Conservation (phyloP, 1,140 invertebrate genomes). For the Papilio aristodemus region DNA sequence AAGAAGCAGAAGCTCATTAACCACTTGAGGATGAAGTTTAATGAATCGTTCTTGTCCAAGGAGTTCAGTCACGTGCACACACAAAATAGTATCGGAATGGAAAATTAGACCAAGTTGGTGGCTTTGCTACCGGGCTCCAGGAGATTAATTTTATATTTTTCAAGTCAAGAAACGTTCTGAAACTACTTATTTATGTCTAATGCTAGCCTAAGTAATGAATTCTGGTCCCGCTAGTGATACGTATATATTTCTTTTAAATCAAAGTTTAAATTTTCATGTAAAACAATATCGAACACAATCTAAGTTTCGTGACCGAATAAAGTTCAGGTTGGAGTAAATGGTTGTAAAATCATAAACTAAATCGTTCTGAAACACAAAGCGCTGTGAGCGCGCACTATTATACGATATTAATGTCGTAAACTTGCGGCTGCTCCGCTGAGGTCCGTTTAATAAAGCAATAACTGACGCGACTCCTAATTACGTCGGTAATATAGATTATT, state of each 20-base stretch:
- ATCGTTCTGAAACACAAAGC: slow-evolving; percentile 11
- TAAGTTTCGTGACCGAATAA: slow-evolving; percentile 12
- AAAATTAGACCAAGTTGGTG: no score
- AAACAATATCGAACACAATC: slow-evolving; percentile 15
- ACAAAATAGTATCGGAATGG: no score
- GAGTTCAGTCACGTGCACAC: no score
- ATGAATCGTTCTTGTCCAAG: no score
- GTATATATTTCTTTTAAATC: slow-evolving; percentile 3
- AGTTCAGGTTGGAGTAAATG: slow-evolving; percentile 16
- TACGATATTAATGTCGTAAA: slow-evolving; percentile 45
- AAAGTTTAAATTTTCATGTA: background rate
- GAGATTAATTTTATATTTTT: background rate
- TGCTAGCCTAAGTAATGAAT: no score
- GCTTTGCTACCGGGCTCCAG: no score
- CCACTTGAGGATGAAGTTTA: no score
- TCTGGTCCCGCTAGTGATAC: no score
- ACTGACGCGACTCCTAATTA: slow-evolving; percentile 39
- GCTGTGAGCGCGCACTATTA: slow-evolving; percentile 34
- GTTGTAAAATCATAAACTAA: slow-evolving; percentile 5
- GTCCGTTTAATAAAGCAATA: slow-evolving; percentile 48
- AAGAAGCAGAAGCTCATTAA: no score
- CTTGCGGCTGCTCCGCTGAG: slow-evolving; percentile 36
- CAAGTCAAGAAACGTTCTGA: no score
- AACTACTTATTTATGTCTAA: no score
- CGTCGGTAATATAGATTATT: slow-evolving; percentile 45